Base-by-base conservation (phyloP, 2,888 invertebrate species). In the Elysia crispata region DNA sequence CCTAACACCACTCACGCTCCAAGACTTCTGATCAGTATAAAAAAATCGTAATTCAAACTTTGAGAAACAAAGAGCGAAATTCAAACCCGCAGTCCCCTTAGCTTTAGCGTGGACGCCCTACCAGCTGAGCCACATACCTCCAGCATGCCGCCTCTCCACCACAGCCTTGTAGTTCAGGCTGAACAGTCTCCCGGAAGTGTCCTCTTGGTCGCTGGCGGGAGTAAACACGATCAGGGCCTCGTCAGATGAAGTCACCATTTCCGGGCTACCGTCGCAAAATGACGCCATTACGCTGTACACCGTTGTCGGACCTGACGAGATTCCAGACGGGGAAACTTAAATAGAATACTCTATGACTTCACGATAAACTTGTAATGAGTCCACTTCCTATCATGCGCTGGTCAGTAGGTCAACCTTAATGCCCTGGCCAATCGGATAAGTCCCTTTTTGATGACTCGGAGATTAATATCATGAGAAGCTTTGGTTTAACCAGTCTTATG, bases 231-330 rank as follows among this genome's bases (percentile, higher is more conserved):
- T 25, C 11, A 80, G 50, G 18, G 66, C 25, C 1, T 72, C 50
- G 18, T 72, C 31, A 1, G 76, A 76, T 72, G 80, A 70, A 15
- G 80, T 79, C 41, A 75, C 28, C 23, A 79, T 18, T 15, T 25
- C 49, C 13, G 79, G 79, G 13, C 49, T 23, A 1, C 60, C 69
- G 18, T 75, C 79, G n/a, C 79, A 79, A 33, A 79, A 75, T 0
- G 67, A 57, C n/a, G 67, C 74, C n/a, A 79, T 23, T 20, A 57
- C 41, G 11, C 15, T 20, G 23, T 67, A 25, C 1, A 57, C 41
- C 1, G n/a, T 60, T 33, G 30, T 28, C 28, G 74, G 41, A 13
- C 79, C 79, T 79, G 75, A 6, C 25, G 60, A 60, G 25, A 60
- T 60, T 60, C 3, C 3, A 60, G n/a, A 60, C 25, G 6, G 25